These are phyloP conservation scores for Acipenser ruthenus DNA, from an alignment of 2,797 vertebrate species.

Conservation along the genomic window DNA sequence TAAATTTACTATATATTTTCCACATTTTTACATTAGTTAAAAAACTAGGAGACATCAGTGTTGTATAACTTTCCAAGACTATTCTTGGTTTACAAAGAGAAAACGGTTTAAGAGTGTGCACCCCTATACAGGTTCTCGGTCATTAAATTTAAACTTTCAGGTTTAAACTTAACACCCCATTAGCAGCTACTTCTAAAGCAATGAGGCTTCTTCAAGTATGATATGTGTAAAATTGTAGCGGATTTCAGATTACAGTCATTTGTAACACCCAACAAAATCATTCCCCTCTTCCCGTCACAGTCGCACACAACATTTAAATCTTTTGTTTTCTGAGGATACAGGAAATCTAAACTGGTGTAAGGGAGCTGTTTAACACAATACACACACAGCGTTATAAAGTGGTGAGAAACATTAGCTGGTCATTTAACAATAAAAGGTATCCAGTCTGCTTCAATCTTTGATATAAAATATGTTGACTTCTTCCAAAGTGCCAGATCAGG, in stretches of 20 bases:
- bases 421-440: conserved; percentile 35
- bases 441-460: conserved; percentile 48
- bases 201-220: conserved; percentile 79
- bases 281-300: conserved; percentile 42
- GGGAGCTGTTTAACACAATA: conserved; percentile 48
- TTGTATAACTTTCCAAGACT: conserved; percentile 27
- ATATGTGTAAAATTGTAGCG: conserved; percentile 57
- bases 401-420: conserved; percentile 38
- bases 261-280: conserved; percentile 42
- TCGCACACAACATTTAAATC: conserved; percentile 39
- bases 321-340: conserved; percentile 41
- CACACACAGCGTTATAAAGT: conserved; percentile 49
- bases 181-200: conserved; percentile 54
- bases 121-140: conserved; percentile 55
- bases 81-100: conserved; percentile 31
- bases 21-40: conserved; percentile 45
- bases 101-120: conserved; percentile 31
- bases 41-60: conserved; percentile 41
- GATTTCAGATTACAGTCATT: conserved; percentile 60
- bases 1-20: conserved; percentile 22
- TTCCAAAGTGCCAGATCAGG: conserved; percentile 48
- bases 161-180: conserved; percentile 55
- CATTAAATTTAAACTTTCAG: conserved; percentile 61
- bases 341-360: conserved; percentile 43
- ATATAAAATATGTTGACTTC: conserved; percentile 25